These are phyloP conservation scores for Drosophila fulvimacula DNA, from an alignment of 2,888 invertebrate genomes.

Conservation along the genomic window DNA sequence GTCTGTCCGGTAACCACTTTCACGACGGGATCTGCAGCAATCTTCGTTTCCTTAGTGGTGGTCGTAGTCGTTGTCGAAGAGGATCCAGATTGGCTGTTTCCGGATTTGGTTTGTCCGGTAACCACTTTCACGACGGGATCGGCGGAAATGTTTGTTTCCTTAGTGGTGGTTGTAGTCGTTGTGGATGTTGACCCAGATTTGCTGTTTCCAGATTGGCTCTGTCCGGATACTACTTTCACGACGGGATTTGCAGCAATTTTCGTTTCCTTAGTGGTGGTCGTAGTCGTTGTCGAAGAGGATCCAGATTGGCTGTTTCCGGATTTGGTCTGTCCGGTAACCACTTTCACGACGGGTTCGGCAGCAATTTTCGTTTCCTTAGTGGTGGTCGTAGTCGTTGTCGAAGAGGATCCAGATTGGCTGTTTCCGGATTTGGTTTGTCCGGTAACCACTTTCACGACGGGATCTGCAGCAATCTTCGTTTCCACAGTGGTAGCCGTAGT, in stretches of 20 bases:
- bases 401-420: not conserved
- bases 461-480: not conserved
- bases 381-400: not conserved
- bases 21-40: not conserved
- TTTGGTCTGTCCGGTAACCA: not conserved
- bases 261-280: not conserved
- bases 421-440: not conserved
- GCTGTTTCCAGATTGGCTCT: too few species aligned
- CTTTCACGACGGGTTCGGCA: not conserved
- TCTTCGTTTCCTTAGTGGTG: not conserved
- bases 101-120: not conserved
- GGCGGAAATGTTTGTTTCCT: too few species aligned
- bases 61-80: not conserved
- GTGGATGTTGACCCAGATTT: too few species aligned
- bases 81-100: not conserved
- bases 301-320: not conserved
- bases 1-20: not conserved
- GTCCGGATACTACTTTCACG: not conserved
- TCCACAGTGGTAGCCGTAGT: constrained; percentile 8
- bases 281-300: not conserved
- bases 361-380: not conserved
- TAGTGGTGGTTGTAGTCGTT: too few species aligned
- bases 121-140: not conserved
- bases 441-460: not conserved
- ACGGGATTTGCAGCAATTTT: not conserved